Evolutionary conservation across 2,888 invertebrate species (phyloP), one percentile per base, ranked within the genome.

Genomic region (Dexiosoma caninum): DNA sequence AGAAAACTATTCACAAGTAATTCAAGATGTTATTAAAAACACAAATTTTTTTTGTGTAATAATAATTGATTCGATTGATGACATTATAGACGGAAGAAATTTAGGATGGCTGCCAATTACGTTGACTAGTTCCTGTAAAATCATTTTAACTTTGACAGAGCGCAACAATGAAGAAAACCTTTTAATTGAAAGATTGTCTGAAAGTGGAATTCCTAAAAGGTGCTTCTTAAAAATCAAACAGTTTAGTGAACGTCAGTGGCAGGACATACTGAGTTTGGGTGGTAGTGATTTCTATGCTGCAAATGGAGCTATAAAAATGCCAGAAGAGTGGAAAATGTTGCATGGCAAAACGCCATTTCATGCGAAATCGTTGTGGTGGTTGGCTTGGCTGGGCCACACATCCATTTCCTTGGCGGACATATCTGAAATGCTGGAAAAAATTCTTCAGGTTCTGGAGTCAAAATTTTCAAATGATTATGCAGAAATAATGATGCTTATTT

Each of bases 11-110:
- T 93, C 94, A 14, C 89, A 91, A 70, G 91, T 92, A 23, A 91
- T 95, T 81, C 83, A 85, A n/a, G 85, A 86, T 6, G 83, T 87
- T 23, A 81, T 90, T 44, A 87, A 85, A 21, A 85, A 84, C 23
- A 86, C 86, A 51, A 88, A 89, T 86, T 91, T 93, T 83, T 92
- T 93, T 55, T 90, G 95, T 76, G 92, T 96, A 64, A 91, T 97
- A 82, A 92, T 95, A 60, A 92, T 97, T 83, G 96, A 96, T 86
- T 96, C 95, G 0, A 91, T 96, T 49, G 95, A 95, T 86, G 93
- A 93, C 87, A 91, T 90, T 70, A 80, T 87, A 49, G 77, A 83
- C 12, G 87, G 86, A 57, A 83, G 84, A 0, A 92, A 92, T 79
- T 91, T 95, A 40, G 91, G 93, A 81, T 97, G 97, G 97, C 91